Percentiles rank a stretch among this genome's conserved stretches.
Conservation (phyloP, 2,888 invertebrate genomes). For the Polydrusus cervinus region DNA sequence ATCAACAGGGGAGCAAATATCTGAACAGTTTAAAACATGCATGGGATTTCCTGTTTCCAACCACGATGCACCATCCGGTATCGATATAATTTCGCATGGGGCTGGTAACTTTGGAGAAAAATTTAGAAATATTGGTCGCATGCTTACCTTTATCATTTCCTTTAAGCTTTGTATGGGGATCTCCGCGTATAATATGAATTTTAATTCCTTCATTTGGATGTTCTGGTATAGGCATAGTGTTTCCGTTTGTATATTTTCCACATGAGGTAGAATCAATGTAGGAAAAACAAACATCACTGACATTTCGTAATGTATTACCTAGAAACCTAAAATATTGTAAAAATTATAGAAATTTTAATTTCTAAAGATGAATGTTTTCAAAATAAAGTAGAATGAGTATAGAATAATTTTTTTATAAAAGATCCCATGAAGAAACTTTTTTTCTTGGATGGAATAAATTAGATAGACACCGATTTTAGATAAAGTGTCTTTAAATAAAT, state of each 20-base stretch:
- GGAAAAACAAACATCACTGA: conserved; percentile 79
- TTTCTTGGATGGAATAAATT: too few relatives aligned
- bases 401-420: too few relatives aligned
- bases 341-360: background rate
- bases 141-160: conserved; percentile 71
- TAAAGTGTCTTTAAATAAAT: too few relatives aligned
- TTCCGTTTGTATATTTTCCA: conserved; percentile 71
- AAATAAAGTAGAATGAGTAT: too few relatives aligned
- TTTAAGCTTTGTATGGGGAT: conserved; percentile 74
- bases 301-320: conserved; percentile 70
- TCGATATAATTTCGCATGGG: too few relatives aligned
- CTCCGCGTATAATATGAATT: conserved; percentile 73
- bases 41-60: too few relatives aligned
- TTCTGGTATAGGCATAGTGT: conserved; percentile 56
- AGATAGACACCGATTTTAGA: too few relatives aligned
- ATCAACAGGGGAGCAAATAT: too few relatives aligned
- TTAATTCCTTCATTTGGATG: conserved; percentile 63
- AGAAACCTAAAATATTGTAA: conserved; percentile 56
- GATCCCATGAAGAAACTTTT: too few relatives aligned
- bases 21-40: too few relatives aligned
- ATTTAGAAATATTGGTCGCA: background rate
- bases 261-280: conserved; percentile 74
- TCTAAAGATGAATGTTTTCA: too few relatives aligned
- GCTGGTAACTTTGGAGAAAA: background rate
- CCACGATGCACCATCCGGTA: too few relatives aligned